These are phyloP conservation scores for Lottia scabra DNA, from an alignment of 2,888 invertebrate genomes.

Conservation along the genomic window DNA sequence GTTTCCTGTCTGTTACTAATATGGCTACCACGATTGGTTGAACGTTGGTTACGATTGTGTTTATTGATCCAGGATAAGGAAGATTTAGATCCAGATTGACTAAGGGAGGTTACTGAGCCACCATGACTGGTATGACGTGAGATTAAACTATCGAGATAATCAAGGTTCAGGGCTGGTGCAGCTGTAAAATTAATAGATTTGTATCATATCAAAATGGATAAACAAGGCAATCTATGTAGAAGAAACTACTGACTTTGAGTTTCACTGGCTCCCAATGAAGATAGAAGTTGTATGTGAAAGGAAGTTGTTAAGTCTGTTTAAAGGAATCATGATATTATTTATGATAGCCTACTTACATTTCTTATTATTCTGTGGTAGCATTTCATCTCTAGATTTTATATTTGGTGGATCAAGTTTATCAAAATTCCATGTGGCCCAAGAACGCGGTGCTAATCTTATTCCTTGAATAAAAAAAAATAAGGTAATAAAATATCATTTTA, in stretches of 20 bases:
- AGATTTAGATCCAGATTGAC: conserved; percentile 53
- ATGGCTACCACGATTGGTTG: not conserved
- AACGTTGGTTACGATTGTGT: not conserved
- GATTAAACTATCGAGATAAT: conserved; percentile 55
- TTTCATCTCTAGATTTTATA: conserved; percentile 62
- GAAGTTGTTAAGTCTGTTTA: too few species aligned
- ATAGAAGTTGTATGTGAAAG: too few species aligned
- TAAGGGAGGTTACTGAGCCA: conserved; percentile 46
- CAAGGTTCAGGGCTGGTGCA: conserved; percentile 51
- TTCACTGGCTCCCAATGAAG: too few species aligned
- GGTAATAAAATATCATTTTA: too few species aligned
- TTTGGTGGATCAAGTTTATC: conserved; percentile 62
- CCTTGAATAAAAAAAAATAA: conserved; percentile 37
- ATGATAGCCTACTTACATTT: conserved; percentile 51
- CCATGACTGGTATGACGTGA: conserved; percentile 49
- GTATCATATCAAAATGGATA: not conserved
- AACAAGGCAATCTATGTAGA: not conserved
- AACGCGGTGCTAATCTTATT: conserved; percentile 59
- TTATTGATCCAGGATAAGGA: conserved; percentile 32
- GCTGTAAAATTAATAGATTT: too few species aligned
- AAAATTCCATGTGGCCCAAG: conserved; percentile 63
- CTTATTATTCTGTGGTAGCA: conserved; percentile 54
- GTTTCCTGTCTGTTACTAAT: not conserved
- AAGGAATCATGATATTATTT: too few species aligned
- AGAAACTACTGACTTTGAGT: too few species aligned